Evolutionary conservation across 2,888 invertebrate species (phyloP).

Genomic region (Helicoverpa assulta): DNA sequence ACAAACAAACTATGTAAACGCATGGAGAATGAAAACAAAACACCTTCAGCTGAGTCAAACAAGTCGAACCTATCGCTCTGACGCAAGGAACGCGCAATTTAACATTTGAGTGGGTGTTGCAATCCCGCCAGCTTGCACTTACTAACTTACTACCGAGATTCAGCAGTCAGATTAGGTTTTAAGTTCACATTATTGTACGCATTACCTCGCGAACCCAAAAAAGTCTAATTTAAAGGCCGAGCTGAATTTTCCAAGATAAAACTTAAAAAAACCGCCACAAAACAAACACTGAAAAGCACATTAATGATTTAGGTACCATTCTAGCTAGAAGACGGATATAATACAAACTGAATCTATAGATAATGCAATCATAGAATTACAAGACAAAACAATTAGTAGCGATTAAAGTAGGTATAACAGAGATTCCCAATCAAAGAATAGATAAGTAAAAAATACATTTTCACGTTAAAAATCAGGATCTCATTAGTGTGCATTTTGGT

Average conservation of each 20-base stretch:
- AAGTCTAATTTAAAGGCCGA: too few relatives aligned
- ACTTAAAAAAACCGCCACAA: too few relatives aligned
- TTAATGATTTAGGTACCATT: too few relatives aligned
- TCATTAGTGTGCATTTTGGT: slow-evolving; percentile 1
- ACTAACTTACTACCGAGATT: slow-evolving; percentile 48
- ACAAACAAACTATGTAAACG: slow-evolving; percentile 41
- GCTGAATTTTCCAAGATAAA: too few relatives aligned
- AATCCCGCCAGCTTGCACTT: slow-evolving; percentile 40
- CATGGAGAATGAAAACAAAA: slow-evolving; percentile 49
- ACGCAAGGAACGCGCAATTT: slow-evolving; percentile 70
- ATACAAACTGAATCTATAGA: too few relatives aligned
- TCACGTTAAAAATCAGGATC: not conserved
- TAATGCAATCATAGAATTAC: too few relatives aligned
- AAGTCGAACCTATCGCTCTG: slow-evolving; percentile 58
- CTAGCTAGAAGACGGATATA: too few relatives aligned
- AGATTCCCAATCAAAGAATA: not conserved
- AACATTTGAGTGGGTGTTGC: slow-evolving; percentile 65
- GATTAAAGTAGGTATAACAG: not conserved
- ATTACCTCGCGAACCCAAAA: not conserved
- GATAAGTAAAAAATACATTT: not conserved
- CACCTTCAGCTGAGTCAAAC: slow-evolving; percentile 47
- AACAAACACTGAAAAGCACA: too few relatives aligned
- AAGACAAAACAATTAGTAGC: too few relatives aligned
- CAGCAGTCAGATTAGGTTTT: slow-evolving; percentile 47
- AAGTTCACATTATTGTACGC: slow-evolving; percentile 39